phyloP scores from a whole-genome alignment of 1,140 invertebrate genomes.

The Panonychus citri region DNA sequence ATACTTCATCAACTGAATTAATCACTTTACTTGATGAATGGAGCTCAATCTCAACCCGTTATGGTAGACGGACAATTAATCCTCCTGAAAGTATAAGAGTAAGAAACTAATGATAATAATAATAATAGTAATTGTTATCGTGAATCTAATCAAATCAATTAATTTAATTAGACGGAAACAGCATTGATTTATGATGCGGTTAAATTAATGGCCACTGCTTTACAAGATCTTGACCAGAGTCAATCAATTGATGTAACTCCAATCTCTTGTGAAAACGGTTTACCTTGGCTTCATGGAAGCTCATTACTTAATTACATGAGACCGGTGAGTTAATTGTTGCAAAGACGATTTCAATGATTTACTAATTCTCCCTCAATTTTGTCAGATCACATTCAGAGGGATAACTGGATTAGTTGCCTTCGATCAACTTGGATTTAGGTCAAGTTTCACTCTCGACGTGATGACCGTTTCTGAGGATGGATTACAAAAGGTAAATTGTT shows the following conservation, averaged over 20 bases:
- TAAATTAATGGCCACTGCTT: constrained; percentile 21
- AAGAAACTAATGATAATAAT: background rate
- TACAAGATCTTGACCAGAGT: constrained; percentile 21
- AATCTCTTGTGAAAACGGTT: constrained; percentile 20
- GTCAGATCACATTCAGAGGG: constrained; percentile 64
- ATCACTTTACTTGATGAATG: constrained; percentile 2
- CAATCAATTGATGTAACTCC: constrained; percentile 16
- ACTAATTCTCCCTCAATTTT: background rate
- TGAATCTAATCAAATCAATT: background rate
- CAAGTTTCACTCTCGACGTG: constrained; percentile 70
- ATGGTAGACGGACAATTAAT: background rate
- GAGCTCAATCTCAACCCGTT: background rate
- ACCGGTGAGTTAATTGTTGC: constrained; percentile 40
- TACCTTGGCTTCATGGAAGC: constrained; percentile 67
- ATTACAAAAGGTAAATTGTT: background rate
- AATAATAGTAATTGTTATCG: background rate
- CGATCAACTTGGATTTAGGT: constrained; percentile 73
- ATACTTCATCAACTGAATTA: constrained; percentile 19
- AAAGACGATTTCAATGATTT: background rate
- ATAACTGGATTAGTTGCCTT: constrained; percentile 79
- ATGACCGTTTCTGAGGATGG: constrained; percentile 37
- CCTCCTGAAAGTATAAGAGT: background rate
- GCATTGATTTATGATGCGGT: constrained; percentile 27
- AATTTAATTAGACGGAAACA: constrained; percentile 22
- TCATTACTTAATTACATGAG: constrained; percentile 92